These are phyloP conservation scores for Lagopus leucura DNA, from an alignment of 2,113 vertebrate genomes.

Conservation along the genomic window DNA sequence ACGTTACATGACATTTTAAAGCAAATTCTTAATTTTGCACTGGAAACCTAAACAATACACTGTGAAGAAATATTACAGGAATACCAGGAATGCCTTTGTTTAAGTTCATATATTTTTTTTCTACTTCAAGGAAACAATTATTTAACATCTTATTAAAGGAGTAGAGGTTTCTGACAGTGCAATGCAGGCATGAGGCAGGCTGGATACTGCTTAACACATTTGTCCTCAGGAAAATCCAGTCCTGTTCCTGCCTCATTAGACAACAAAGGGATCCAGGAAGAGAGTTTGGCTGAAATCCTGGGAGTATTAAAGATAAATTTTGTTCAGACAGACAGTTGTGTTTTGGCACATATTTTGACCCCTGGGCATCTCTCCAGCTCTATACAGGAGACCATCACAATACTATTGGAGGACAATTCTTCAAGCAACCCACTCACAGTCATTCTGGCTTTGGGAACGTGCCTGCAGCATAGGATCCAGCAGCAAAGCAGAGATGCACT, in stretches of 20 bases:
- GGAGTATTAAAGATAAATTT: background rate
- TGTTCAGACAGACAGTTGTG: background rate
- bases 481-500: background rate
- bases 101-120: background rate
- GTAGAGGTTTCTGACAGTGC: background rate
- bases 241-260: background rate
- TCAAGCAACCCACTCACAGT: rapidly evolving
- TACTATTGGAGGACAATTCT: background rate
- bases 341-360: background rate
- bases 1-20: background rate
- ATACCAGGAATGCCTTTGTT: background rate
- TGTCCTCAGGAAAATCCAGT: background rate
- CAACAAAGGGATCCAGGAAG: rapidly evolving
- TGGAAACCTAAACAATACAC: background rate
- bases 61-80: background rate
- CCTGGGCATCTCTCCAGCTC: rapidly evolving
- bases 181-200: rapidly evolving
- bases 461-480: rapidly evolving
- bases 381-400: background rate
- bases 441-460: background rate
- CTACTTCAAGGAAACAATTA: background rate
- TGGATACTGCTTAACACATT: background rate
- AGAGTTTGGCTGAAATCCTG: background rate
- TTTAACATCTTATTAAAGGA: rapidly evolving
- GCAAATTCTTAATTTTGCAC: background rate